Evolutionary conservation across 2,888 invertebrate genomes (phyloP), one percentile per base, ranked within the genome.

Genomic region (Pristionchus fissidentatus): DNA sequence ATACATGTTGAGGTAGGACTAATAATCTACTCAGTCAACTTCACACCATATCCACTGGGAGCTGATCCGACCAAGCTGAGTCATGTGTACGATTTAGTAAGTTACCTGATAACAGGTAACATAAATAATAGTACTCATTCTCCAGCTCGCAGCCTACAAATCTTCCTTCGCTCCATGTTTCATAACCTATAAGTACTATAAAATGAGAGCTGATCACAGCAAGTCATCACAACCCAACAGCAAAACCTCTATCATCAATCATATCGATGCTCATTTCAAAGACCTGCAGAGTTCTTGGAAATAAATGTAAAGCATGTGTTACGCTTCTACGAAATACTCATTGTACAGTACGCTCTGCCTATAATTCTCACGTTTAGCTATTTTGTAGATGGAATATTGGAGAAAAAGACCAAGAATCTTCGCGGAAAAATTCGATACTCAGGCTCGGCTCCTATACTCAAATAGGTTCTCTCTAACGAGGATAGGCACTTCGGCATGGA

Each of bases 41-140:
- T 49, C 32, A 49, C 77, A 15, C 77, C 77, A 10, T 77, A 77
- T 77, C 77, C 77, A 7, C 41, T 77, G 29, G 77, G 77, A 19
- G 46, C 26, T 4, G 77, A 77, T 52, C 77, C 77, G 4, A 77
- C 77, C 19, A 77, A 77, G 13, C 32, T 77, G 8, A 77, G 77
- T 32, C 77, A 77, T 49, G 77, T 38, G 29, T 77, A 49, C 29
- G 77, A 77, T 13, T 46, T 77, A 52, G 77, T 26, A 77, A 52
- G 29, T 41, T n/a, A 22, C 26, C 15, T 41, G 29, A 3, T 8
- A 62, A 62, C 13, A n/a, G n/a, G n/a, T n/a, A n/a, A n/a, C n/a
- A n/a, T n/a, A n/a, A n/a, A n/a, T n/a, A n/a, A n/a, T n/a, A 26
- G 1, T 19, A 19, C n/a, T 43, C 1, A 77, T 26, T 52, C n/a